A percentile compares a stretch with the other conserved stretches of the same genome.
Conservation (phyloP, 2,888 invertebrate species). For the Pemphredon lugubris region DNA sequence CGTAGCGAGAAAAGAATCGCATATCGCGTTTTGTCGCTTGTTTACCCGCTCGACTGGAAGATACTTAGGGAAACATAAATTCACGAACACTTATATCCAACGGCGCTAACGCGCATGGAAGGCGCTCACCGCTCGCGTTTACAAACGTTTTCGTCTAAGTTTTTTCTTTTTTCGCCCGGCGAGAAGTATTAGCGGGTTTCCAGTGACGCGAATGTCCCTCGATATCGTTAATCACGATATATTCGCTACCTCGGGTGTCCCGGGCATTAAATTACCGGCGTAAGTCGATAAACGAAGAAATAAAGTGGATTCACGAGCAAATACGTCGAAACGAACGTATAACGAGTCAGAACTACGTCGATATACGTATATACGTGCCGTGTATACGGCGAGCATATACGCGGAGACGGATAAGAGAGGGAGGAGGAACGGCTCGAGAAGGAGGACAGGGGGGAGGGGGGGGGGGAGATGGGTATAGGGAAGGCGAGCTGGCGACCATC, state of each 20-base stretch:
- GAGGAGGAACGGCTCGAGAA: constrained; percentile 5
- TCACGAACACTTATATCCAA: no score
- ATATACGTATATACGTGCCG: no score
- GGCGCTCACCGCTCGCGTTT: no score
- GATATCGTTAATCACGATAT: no score
- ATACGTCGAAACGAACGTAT: constrained; percentile 30
- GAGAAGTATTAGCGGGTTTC: no score
- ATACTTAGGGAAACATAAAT: neutral
- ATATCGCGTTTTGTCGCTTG: constrained; percentile 45
- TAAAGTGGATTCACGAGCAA: constrained; percentile 5
- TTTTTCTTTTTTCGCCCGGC: no score
- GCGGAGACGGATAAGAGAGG: constrained; percentile 37
- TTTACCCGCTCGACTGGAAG: constrained; percentile 7
- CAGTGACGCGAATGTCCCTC: no score
- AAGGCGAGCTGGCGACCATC: constrained; percentile 74
- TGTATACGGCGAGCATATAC: constrained; percentile 32
- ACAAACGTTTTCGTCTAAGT: no score
- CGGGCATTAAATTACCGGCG: no score
- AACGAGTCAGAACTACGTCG: constrained; percentile 47
- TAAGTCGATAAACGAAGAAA: constrained; percentile 18
- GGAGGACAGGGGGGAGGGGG: constrained; percentile 29
- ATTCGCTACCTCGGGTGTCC: no score
- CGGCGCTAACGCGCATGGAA: no score
- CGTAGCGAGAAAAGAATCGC: constrained; percentile 57
- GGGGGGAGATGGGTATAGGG: constrained; percentile 51